phyloP scores from a whole-genome alignment of 2,888 invertebrate species.

The Drosophila macrospina region DNA sequence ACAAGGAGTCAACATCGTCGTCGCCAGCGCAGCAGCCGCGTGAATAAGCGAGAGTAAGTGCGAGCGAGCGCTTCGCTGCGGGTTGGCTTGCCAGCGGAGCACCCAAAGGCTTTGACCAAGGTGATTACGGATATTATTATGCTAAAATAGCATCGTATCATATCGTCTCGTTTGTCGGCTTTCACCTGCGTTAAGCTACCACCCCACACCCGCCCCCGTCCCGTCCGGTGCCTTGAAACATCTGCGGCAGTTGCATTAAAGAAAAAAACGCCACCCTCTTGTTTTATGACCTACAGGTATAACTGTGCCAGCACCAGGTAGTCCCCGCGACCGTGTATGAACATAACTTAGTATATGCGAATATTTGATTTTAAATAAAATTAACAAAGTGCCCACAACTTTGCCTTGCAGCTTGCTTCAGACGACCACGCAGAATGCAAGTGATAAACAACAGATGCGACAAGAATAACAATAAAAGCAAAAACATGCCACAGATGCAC shows the following conservation, averaged over 20 bases:
- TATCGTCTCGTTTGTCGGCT: conserved; percentile 42
- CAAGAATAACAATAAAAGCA: conserved; percentile 28
- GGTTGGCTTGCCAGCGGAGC: conserved; percentile 65
- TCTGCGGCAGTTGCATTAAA: conserved; percentile 40
- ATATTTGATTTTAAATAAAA: conserved; percentile 32
- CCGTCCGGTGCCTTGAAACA: conserved; percentile 33
- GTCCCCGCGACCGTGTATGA: conserved; percentile 14
- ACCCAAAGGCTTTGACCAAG: conserved; percentile 46
- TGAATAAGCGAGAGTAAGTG: conserved; percentile 64
- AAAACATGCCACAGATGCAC: conserved; percentile 50
- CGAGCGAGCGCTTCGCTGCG: conserved; percentile 24
- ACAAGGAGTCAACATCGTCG: conserved; percentile 56
- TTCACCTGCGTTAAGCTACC: conserved; percentile 38
- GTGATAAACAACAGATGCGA: conserved; percentile 26
- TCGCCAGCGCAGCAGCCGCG: conserved; percentile 71
- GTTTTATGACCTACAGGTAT: conserved; percentile 55
- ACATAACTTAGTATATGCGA: conserved; percentile 13
- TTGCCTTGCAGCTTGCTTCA: conserved; percentile 63
- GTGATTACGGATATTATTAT: conserved; percentile 23
- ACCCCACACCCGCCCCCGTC: conserved; percentile 4
- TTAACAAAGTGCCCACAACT: conserved; percentile 35
- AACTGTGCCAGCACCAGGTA: conserved; percentile 39
- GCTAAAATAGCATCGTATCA: conserved; percentile 49
- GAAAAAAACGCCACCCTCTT: conserved; percentile 5
- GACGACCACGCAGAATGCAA: conserved; percentile 59